Percentiles rank a stretch among this genome's conserved stretches.
Conservation (phyloP, 2,888 invertebrate species). For the Arctia plantaginis region DNA sequence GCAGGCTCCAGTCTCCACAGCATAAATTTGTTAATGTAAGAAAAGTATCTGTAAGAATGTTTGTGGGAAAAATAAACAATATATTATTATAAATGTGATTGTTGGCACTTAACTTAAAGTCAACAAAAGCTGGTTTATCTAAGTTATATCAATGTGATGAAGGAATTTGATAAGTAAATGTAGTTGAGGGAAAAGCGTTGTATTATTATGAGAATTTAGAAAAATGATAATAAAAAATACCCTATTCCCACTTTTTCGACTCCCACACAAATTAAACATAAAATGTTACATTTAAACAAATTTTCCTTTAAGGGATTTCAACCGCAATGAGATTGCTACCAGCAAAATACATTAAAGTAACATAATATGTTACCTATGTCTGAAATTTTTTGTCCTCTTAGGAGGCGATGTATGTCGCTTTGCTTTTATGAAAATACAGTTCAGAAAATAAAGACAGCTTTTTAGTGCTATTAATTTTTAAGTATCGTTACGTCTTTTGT, state of each 20-base stretch:
- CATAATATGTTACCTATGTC: conserved; percentile 26
- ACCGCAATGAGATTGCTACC: conserved; percentile 13
- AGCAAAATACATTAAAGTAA: conserved; percentile 20
- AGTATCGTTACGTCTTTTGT: not conserved
- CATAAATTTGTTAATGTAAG: too few species aligned
- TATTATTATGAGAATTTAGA: too few species aligned
- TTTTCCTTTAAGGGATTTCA: conserved; percentile 33
- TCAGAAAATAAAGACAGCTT: not conserved
- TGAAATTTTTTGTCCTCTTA: conserved; percentile 36
- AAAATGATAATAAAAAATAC: not conserved
- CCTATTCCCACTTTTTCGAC: not conserved
- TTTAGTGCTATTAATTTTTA: not conserved
- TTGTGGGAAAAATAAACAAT: too few species aligned
- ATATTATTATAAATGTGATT: too few species aligned
- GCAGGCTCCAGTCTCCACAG: too few species aligned
- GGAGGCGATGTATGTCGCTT: conserved; percentile 7
- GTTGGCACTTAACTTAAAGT: too few species aligned
- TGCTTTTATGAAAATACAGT: conserved; percentile 3
- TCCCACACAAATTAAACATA: conserved; percentile 39
- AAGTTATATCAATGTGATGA: too few species aligned
- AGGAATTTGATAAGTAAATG: too few species aligned
- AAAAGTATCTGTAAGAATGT: too few species aligned
- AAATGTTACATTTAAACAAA: conserved; percentile 40
- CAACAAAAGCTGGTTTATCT: too few species aligned
- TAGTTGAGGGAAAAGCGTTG: too few species aligned